Conservation (phyloP, 2,113 vertebrate species). For the Ammodytes marinus region DNA sequence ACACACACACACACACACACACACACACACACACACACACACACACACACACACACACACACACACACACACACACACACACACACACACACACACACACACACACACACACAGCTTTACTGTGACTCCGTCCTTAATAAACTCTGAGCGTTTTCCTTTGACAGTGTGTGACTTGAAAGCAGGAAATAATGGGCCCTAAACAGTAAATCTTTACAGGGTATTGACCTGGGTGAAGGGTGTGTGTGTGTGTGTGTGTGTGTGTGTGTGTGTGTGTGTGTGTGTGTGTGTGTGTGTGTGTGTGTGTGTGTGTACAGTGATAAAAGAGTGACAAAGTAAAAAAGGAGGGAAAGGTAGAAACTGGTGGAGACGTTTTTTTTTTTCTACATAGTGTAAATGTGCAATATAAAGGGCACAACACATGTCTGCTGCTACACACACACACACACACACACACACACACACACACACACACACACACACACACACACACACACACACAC, state of each 20-base stretch:
- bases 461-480: too few relatives aligned
- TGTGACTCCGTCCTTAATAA: slow-evolving; percentile 79
- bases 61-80: too few relatives aligned
- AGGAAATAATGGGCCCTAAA: slow-evolving; percentile 87
- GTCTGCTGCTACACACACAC: too few relatives aligned
- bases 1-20: not conserved
- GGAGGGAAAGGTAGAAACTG: slow-evolving; percentile 28
- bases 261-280: too few relatives aligned
- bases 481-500: too few relatives aligned
- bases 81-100: too few relatives aligned
- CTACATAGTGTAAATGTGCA: not conserved
- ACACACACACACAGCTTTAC: not conserved
- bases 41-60: too few relatives aligned
- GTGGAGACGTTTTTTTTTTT: not conserved
- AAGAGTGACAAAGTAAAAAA: slow-evolving; percentile 54
- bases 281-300: too few relatives aligned
- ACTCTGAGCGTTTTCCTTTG: slow-evolving; percentile 77
- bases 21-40: too few relatives aligned
- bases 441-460: too few relatives aligned
- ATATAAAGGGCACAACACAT: too few relatives aligned
- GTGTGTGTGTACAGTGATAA: slow-evolving; percentile 65
- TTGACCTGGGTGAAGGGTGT: slow-evolving; percentile 75
- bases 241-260: too few relatives aligned
- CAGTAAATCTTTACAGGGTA: slow-evolving; percentile 85
- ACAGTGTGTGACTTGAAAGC: slow-evolving; percentile 86